Base-by-base conservation (phyloP, 2,113 vertebrate genomes). In the Glaucidium brasilianum region DNA sequence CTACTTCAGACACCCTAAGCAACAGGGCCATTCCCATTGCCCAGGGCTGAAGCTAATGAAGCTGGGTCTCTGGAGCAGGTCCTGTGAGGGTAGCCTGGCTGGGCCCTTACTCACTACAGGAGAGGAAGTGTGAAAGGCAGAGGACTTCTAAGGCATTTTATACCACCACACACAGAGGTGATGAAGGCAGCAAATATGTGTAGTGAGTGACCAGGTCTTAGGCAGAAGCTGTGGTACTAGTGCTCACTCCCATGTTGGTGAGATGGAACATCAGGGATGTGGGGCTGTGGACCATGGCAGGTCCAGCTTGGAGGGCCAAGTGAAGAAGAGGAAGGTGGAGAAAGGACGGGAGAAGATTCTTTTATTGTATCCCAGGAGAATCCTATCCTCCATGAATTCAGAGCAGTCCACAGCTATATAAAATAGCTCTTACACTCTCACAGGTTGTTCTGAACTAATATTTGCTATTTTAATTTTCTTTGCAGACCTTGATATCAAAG, bases 391-490 rank as follows among this genome's bases (percentile, higher is more conserved):
- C 64, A 0, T 76, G 50, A 47, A 23, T 64, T 76, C 41, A 56
- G 83, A 91, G 84, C 49, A 62, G 26, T 26, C 41, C 27, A 27
- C 29, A 86, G 60, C 64, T 53, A 7, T 23, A 19, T 35, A 53
- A 80, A 93, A 74, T 13, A 90, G 52, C 64, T 88, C 63, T 91
- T 79, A 53, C 1, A 3, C 18, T 90, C 67, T 85, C 71, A 66
- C 62, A 80, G 67, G 71, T 95, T 91, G 66, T 85, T 95, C 87
- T 88, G 95, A 94, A 94, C 74, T 85, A 85, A 85, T 95, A 94
- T 94, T 97, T 96, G 91, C 84, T 79, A 10, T 88, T 96, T 94
- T 94, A 97, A 85, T 97, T 96, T 97, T 95, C 93, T 95, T 92
- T 97, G 84, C 59, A 93, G 95, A 76, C 81, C 74, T 91, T 93